A percentile compares a stretch with the other conserved stretches of the same genome.
phyloP scores from a whole-genome alignment of 2,797 vertebrate species.

The Tympanoctomys barrerae region DNA sequence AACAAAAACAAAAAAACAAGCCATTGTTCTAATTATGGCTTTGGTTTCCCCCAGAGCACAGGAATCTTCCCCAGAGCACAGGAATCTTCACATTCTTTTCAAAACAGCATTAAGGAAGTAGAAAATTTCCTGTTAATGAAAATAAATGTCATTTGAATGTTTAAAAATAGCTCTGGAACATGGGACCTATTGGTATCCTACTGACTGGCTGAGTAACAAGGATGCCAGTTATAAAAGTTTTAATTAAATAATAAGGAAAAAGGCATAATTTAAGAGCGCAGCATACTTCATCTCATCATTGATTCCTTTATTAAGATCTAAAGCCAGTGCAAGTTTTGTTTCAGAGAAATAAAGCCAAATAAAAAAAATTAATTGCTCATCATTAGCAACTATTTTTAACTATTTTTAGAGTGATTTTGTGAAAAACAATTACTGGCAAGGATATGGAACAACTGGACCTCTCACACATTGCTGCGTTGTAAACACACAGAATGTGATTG shows the following conservation, averaged over 20 bases:
- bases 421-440: background rate
- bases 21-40: conserved; percentile 70
- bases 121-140: conserved; percentile 67
- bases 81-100: conserved; percentile 70
- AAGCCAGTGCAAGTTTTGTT: background rate
- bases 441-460: fast-evolving
- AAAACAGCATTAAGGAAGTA: conserved; percentile 66
- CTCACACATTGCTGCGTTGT: fast-evolving
- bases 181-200: conserved; percentile 4
- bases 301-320: background rate
- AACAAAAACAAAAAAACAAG: conserved; percentile 4
- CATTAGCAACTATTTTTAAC: background rate
- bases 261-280: background rate
- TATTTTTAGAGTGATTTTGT: background rate
- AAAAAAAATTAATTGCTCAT: background rate
- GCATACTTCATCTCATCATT: conserved; percentile 32
- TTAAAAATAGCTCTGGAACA: conserved; percentile 70
- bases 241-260: conserved; percentile 61
- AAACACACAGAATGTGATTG: background rate
- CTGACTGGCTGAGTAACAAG: background rate
- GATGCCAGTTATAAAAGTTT: conserved; percentile 20
- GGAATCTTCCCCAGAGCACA: conserved; percentile 69
- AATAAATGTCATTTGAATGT: conserved; percentile 59
- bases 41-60: conserved; percentile 69
- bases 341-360: conserved; percentile 49